Evolutionary conservation across 2,113 vertebrate species (phyloP).

Genomic region (Neopipo cinnamomea): DNA sequence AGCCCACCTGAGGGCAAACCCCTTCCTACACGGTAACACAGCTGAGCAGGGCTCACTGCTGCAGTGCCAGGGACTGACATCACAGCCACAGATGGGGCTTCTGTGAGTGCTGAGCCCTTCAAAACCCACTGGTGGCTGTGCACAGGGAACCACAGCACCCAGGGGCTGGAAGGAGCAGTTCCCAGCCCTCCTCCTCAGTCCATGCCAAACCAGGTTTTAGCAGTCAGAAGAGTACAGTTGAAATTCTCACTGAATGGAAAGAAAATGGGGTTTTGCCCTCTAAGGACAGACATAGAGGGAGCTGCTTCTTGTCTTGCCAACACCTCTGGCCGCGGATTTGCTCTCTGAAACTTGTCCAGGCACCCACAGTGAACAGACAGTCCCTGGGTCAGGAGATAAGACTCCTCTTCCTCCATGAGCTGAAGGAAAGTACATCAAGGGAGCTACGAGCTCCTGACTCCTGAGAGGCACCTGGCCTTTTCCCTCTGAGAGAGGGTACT

Average conservation of each 20-base stretch:
- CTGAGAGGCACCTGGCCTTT: not conserved
- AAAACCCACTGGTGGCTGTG: not conserved
- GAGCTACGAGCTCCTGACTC: not conserved
- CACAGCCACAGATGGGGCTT: not conserved
- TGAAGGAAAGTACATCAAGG: not conserved
- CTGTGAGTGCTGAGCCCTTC: not conserved
- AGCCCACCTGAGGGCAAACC: not conserved
- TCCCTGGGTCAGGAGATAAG: not conserved
- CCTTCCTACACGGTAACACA: fast-evolving
- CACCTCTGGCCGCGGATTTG: not conserved
- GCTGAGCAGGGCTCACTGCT: not conserved
- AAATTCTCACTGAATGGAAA: not conserved
- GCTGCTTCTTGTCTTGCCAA: not conserved
- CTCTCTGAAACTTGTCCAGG: not conserved
- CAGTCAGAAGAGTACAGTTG: not conserved
- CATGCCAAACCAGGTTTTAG: not conserved
- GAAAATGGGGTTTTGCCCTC: not conserved
- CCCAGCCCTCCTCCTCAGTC: not conserved
- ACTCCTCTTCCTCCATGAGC: too few relatives aligned
- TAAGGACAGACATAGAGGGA: not conserved
- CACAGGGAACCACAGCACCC: not conserved
- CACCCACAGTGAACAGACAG: not conserved
- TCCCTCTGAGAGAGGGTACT: not conserved
- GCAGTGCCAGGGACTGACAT: not conserved
- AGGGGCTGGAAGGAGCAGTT: not conserved